phyloP scores from a whole-genome alignment of 30 jellyfish, hydroid and myxozoan species.

The Thelohanellus kitauei region DNA sequence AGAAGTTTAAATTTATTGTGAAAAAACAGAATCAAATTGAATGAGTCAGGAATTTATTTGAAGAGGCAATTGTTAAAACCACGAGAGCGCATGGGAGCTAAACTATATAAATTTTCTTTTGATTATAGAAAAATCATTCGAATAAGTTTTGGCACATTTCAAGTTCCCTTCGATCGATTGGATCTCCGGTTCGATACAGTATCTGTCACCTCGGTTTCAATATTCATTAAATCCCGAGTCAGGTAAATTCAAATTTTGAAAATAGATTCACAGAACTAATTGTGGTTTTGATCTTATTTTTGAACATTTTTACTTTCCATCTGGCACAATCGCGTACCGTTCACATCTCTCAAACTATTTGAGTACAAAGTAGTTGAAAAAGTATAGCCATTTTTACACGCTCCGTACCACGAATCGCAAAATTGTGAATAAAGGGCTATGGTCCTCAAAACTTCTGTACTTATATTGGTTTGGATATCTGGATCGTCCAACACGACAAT shows the following conservation, averaged over 20 bases:
- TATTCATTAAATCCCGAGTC: no score
- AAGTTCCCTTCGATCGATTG: no score
- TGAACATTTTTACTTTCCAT: constrained; percentile 34
- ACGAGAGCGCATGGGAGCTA: no score
- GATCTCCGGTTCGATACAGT: no score
- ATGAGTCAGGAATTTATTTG: no score
- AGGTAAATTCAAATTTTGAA: constrained; percentile 29
- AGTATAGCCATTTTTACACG: constrained; percentile 36
- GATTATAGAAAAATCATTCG: no score
- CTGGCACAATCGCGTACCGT: constrained; percentile 63
- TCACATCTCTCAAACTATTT: constrained; percentile 24
- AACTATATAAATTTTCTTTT: no score
- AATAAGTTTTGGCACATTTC: no score
- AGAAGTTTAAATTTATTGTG: no score
- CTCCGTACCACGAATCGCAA: constrained; percentile 55
- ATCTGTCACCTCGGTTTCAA: no score
- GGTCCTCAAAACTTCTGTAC: constrained; percentile 28
- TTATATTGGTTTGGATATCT: constrained; percentile 9
- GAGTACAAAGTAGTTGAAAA: constrained; percentile 65
- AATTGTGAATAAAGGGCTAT: constrained; percentile 40
- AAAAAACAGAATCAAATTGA: no score
- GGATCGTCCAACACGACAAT: constrained; percentile 55
- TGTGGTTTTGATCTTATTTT: constrained; percentile 19
- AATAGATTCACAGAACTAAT: constrained; percentile 30
- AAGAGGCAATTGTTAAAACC: no score